Evolutionary conservation across 1,140 invertebrate species (phyloP).

Genomic region (Whitmania pigra): DNA sequence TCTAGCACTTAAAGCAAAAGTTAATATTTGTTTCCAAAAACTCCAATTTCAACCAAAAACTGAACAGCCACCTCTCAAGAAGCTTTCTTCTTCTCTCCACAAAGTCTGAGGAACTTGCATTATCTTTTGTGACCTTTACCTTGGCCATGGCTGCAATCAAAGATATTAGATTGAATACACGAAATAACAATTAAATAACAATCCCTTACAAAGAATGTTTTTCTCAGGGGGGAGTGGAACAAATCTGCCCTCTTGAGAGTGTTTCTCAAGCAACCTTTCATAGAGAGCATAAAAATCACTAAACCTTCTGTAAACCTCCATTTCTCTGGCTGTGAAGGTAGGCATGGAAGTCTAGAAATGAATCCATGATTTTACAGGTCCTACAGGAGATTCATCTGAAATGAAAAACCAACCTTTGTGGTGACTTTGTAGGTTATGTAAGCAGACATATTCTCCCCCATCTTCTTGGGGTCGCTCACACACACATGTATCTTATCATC

Average conservation of each 20-base stretch:
- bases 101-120: slow-evolving; percentile 56
- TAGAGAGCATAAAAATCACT: slow-evolving; percentile 95
- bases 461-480: slow-evolving; percentile 80
- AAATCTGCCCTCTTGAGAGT: slow-evolving; percentile 77
- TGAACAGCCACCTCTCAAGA: slow-evolving; percentile 48
- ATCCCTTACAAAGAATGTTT: slow-evolving; percentile 69
- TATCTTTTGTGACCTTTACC: slow-evolving; percentile 74
- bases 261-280: slow-evolving; percentile 85
- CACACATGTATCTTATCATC: slow-evolving; percentile 49
- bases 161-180: slow-evolving; percentile 11
- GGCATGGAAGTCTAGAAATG: slow-evolving; percentile 39
- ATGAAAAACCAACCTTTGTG: slow-evolving; percentile 32
- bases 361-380: not conserved
- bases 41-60: not conserved
- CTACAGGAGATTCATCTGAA: not conserved
- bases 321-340: slow-evolving; percentile 64
- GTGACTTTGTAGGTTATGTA: slow-evolving; percentile 76
- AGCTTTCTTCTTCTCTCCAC: slow-evolving; percentile 80
- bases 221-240: slow-evolving; percentile 98
- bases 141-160: slow-evolving; percentile 68
- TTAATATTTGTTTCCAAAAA: not conserved
- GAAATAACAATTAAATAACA: not conserved
- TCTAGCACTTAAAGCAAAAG: not conserved
- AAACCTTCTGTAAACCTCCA: slow-evolving; percentile 76
- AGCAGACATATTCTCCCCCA: slow-evolving; percentile 91